A percentile compares a stretch with the other conserved stretches of the same genome.
These are phyloP conservation scores for Antheraea mylitta DNA, from an alignment of 1,140 invertebrate genomes.

Conservation along the genomic window DNA sequence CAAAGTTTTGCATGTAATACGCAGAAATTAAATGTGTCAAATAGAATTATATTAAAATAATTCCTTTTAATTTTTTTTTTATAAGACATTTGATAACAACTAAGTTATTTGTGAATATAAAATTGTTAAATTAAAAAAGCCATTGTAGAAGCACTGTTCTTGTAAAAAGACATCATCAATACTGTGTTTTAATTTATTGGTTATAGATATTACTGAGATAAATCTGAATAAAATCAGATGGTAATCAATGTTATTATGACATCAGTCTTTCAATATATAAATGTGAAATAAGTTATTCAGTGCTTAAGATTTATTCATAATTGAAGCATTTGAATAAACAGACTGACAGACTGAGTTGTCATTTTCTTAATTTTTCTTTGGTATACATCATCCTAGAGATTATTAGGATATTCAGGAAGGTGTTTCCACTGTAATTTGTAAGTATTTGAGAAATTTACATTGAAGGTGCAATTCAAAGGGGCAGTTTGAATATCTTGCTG, in stretches of 20 bases:
- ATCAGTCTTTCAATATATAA: not conserved
- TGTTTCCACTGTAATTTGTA: slow-evolving; percentile 63
- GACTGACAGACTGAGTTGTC: not conserved
- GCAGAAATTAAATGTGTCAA: slow-evolving; percentile 1
- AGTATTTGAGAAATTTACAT: slow-evolving; percentile 59
- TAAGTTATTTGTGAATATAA: too few relatives aligned
- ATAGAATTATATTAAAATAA: not conserved
- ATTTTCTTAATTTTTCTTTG: not conserved
- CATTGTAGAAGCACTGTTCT: slow-evolving; percentile 4
- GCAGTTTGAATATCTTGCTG: slow-evolving; percentile 59
- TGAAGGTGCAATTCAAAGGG: slow-evolving; percentile 51
- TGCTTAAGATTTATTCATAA: not conserved
- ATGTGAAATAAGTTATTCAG: not conserved
- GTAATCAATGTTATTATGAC: not conserved
- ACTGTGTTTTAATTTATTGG: not conserved
- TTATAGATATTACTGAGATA: not conserved
- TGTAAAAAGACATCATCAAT: not conserved
- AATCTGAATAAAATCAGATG: slow-evolving; percentile 3
- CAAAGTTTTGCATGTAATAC: slow-evolving; percentile 39
- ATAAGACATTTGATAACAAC: not conserved
- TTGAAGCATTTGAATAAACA: not conserved
- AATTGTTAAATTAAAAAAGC: not conserved
- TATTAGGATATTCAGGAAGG: slow-evolving; percentile 48
- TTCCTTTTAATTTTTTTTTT: not conserved
- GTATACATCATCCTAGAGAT: slow-evolving; percentile 2